These are phyloP conservation scores for Iguana delicatissima DNA, from an alignment of 2,797 vertebrate genomes.

Conservation along the genomic window DNA sequence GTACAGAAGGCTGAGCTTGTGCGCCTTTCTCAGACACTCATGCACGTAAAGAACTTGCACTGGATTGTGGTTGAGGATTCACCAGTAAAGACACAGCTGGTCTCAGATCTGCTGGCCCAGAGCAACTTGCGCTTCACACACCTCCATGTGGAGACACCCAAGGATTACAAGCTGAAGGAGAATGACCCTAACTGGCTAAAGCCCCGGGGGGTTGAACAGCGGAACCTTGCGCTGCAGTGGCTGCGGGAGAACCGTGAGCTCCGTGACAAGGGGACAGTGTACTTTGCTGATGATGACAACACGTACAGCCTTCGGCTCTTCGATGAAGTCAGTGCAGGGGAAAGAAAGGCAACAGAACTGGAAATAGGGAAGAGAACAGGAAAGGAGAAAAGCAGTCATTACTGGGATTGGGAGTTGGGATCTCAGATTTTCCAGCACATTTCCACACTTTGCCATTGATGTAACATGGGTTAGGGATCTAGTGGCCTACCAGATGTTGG, in stretches of 20 bases:
- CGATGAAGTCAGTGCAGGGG: slow-evolving; percentile 85
- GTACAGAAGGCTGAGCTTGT: slow-evolving; percentile 82
- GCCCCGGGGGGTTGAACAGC: slow-evolving; percentile 78
- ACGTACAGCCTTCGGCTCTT: slow-evolving; percentile 93
- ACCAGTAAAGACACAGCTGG: slow-evolving; percentile 70
- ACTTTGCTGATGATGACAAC: slow-evolving; percentile 95
- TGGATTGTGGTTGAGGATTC: slow-evolving; percentile 82
- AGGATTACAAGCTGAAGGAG: slow-evolving; percentile 68
- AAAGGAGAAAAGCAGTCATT: not conserved
- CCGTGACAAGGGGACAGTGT: slow-evolving; percentile 86
- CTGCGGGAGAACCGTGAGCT: slow-evolving; percentile 68
- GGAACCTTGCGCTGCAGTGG: slow-evolving; percentile 80
- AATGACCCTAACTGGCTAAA: slow-evolving; percentile 73
- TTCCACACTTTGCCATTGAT: not conserved
- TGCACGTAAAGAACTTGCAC: slow-evolving; percentile 78
- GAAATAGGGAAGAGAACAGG: no score
- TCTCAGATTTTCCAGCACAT: not conserved
- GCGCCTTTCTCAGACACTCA: slow-evolving; percentile 79
- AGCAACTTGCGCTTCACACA: slow-evolving; percentile 79
- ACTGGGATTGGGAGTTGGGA: not conserved
- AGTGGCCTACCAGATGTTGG: not conserved
- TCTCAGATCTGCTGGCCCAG: slow-evolving; percentile 73
- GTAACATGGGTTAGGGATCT: no score
- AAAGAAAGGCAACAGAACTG: not conserved
- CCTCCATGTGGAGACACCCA: slow-evolving; percentile 74